Conservation (phyloP, 2,797 vertebrate species). For the Hybognathus amarus region DNA sequence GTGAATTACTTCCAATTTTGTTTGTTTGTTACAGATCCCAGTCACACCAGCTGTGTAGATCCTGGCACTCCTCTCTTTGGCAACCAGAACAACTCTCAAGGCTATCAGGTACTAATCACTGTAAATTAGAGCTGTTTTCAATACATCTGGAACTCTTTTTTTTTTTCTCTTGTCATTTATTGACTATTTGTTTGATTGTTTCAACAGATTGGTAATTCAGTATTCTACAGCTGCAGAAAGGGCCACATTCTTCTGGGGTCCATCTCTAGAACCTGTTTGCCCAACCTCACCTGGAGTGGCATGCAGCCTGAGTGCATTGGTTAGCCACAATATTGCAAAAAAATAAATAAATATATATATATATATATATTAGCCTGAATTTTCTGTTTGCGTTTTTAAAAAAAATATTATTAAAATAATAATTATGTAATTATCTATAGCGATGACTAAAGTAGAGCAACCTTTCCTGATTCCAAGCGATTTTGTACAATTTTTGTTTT, state of each 20-base stretch:
- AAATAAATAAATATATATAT: neutral
- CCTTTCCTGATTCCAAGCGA: constrained; percentile 26
- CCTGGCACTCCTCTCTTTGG: constrained; percentile 90
- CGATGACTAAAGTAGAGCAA: constrained; percentile 22
- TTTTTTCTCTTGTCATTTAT: neutral
- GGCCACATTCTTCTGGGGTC: constrained; percentile 97
- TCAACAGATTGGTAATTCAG: constrained; percentile 86
- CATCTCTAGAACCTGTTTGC: constrained; percentile 93
- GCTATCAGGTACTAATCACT: constrained; percentile 85
- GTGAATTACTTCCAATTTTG: neutral
- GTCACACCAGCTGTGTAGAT: constrained; percentile 89
- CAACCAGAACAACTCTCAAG: constrained; percentile 94
- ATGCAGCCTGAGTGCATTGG: constrained; percentile 92
- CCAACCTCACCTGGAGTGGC: constrained; percentile 97
- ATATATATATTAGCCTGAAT: constrained; percentile 49
- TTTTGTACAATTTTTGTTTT: neutral
- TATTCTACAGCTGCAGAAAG: constrained; percentile 94
- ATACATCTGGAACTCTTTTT: neutral
- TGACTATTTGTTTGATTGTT: constrained; percentile 12
- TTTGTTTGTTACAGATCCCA: constrained; percentile 82
- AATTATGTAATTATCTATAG: neutral
- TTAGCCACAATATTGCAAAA: constrained; percentile 77
- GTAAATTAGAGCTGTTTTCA: neutral
- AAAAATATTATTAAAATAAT: neutral
- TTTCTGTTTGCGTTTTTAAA: neutral